Evolutionary conservation across 2,113 vertebrate species (phyloP), one percentile per base, ranked within the genome.

Genomic region (Chaetodon trifascialis): DNA sequence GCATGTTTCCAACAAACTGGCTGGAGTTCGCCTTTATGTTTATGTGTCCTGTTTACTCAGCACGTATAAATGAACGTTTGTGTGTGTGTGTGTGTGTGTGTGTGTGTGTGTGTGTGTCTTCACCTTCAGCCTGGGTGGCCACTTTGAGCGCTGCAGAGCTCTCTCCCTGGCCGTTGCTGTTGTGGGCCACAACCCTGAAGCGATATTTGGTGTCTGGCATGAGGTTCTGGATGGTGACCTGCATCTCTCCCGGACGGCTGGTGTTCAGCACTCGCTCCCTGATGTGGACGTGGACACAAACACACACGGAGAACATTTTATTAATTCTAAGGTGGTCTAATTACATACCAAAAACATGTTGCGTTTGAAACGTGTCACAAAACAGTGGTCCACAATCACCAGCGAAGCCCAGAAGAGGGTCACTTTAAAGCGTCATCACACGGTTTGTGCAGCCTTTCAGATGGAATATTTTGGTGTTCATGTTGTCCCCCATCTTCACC

Each of bases 111-210:
- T 23, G 74, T 15, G 44, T 16, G 36, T 30, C 46, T 92, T 95
- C 92, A 99, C 98, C 98, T 92, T 99, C 98, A 0, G 97, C 97
- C 86, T 99, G 98, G 6, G 98, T 99, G 87, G 97, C 97, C 80
- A 99, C 98, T 75, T 95, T 97, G 3, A 99, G 92, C 0, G 92
- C 95, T 0, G 92, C 84, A 0, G 98, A 99, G 83, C 96, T 98
- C 92, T 99, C 98, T 3, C 98, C 98, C 0, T 94, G 94, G 44
- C 98, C 98, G 3, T 99, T 96, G 86, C 91, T 94, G 91, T 98
- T 99, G 83, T 97, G 97, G 23, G 97, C 97, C 90, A 96, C 94
- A 1, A 99, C 98, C 73, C 97, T 94, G 76, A 99, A 99, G 89
- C 95, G 86, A 66, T 99, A 98, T 82, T 97, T 97, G 19, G 96